Evolutionary conservation across 1,140 invertebrate species (phyloP).

Genomic region (Eriocheir sinensis): DNA sequence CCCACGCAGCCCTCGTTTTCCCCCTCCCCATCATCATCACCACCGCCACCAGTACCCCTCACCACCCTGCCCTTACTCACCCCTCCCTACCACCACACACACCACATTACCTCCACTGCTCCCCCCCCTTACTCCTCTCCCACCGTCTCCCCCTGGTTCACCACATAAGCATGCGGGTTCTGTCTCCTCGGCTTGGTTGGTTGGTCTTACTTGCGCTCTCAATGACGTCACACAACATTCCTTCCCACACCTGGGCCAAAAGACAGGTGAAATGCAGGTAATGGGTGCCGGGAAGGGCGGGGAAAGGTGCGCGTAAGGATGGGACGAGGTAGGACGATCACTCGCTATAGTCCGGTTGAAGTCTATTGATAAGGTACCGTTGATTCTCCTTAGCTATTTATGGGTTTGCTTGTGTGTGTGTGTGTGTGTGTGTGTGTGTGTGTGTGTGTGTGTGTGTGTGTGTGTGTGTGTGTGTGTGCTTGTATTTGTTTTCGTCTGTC

Average conservation of each 20-base stretch:
- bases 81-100: neutral
- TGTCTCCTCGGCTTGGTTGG: too few relatives aligned
- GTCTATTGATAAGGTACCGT: neutral
- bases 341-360: neutral
- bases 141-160: neutral
- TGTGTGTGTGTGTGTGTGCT: slow-evolving; percentile 17
- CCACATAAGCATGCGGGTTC: neutral
- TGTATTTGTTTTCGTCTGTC: too few relatives aligned
- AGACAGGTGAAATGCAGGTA: neutral
- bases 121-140: neutral
- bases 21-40: too few relatives aligned
- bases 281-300: neutral
- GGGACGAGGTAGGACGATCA: neutral
- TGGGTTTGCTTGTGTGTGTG: neutral
- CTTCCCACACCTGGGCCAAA: neutral
- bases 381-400: neutral
- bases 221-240: neutral
- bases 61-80: too few relatives aligned
- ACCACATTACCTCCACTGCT: neutral
- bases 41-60: too few relatives aligned
- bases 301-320: too few relatives aligned
- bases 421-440: slow-evolving; percentile 41
- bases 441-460: slow-evolving; percentile 12
- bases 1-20: too few relatives aligned
- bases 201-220: neutral